Percentiles rank a stretch among this genome's conserved stretches.
These are phyloP conservation scores for Mirza zaza DNA, from an alignment of 2,113 vertebrate genomes.

Conservation along the genomic window DNA sequence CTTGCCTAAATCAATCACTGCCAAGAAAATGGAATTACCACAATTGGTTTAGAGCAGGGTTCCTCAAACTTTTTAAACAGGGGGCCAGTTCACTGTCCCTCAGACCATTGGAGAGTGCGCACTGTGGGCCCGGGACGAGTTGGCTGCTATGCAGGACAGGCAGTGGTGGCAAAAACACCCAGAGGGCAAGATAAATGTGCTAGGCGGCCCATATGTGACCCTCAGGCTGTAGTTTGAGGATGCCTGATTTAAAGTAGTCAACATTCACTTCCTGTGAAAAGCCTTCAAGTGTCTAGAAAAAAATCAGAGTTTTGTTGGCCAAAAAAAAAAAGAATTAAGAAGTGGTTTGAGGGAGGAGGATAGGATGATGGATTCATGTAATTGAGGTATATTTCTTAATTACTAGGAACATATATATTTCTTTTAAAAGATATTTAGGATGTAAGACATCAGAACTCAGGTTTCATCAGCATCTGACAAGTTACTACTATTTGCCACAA, in stretches of 20 bases:
- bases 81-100: too few species aligned
- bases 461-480: conserved; percentile 33
- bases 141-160: too few species aligned
- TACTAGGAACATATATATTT: not conserved
- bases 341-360: not conserved
- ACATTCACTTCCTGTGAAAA: conserved; percentile 15
- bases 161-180: too few species aligned
- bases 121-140: too few species aligned
- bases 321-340: not conserved
- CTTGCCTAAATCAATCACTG: conserved; percentile 31
- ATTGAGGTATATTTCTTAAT: conserved; percentile 37
- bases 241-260: not conserved
- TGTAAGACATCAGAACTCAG: conserved; percentile 7
- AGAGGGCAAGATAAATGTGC: too few species aligned
- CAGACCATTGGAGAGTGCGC: too few species aligned
- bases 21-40: conserved; percentile 49
- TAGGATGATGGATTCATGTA: not conserved
- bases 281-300: not conserved
- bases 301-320: not conserved
- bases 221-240: too few species aligned
- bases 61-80: too few species aligned
- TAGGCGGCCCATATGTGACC: too few species aligned
- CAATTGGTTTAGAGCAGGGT: not conserved
- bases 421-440: not conserved
- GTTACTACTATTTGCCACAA: not conserved